Percentiles rank a stretch among this genome's conserved stretches.
Conservation (phyloP, 1,140 invertebrate genomes). For the Drosophila arizonae region DNA sequence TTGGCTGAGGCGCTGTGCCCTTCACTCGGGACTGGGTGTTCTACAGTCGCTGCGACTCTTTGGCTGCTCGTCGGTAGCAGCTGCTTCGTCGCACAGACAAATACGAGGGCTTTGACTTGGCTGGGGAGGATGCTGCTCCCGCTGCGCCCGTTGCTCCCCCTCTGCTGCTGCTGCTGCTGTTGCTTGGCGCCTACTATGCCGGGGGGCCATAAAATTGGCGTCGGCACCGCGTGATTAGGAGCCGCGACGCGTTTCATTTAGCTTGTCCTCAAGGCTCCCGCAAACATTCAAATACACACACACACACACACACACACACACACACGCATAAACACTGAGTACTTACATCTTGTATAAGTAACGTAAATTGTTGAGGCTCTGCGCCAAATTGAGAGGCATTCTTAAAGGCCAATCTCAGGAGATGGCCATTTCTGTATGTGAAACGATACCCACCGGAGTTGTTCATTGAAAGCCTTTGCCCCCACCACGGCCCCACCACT, state of each 20-base stretch:
- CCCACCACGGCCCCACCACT: background rate
- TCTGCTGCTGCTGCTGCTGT: constrained; percentile 17
- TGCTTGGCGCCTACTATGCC: constrained; percentile 23
- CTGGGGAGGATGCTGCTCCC: background rate
- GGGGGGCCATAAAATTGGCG: constrained; percentile 52
- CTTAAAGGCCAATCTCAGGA: constrained; percentile 48
- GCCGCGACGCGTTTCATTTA: constrained; percentile 60
- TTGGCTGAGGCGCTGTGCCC: no score
- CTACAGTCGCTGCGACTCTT: background rate
- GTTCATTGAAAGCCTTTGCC: background rate
- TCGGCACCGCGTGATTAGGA: constrained; percentile 62
- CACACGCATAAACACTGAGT: constrained; percentile 19
- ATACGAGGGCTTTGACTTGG: constrained; percentile 42
- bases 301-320: constrained; percentile 13
- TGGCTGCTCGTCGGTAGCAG: constrained; percentile 43
- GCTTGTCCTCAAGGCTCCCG: constrained; percentile 50
- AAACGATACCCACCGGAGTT: constrained; percentile 36
- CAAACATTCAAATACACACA: constrained; percentile 17
- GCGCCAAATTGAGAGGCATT: constrained; percentile 32
- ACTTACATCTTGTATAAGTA: constrained; percentile 31
- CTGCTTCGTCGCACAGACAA: constrained; percentile 62
- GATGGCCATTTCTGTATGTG: constrained; percentile 44
- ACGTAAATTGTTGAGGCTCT: constrained; percentile 33
- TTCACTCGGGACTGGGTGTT: background rate
- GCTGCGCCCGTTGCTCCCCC: background rate